These are phyloP conservation scores for Micropoecilia bifurca DNA, from an alignment of 2,797 vertebrate species.

Conservation along the genomic window DNA sequence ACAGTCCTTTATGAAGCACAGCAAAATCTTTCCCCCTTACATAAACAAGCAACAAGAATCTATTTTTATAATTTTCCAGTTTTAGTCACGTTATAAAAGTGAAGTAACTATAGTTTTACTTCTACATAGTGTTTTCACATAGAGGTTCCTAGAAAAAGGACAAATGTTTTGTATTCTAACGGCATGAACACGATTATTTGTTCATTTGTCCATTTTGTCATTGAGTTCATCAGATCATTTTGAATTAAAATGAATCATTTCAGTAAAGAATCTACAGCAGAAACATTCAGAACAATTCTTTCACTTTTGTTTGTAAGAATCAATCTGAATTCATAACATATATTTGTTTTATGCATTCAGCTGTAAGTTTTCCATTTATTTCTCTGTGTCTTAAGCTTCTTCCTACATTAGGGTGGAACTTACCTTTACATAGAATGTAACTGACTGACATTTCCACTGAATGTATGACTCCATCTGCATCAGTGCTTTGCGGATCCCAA, in stretches of 20 bases:
- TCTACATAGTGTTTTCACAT: not conserved
- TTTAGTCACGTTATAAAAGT: not conserved
- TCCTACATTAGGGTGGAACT: not conserved
- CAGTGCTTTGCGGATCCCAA: not conserved
- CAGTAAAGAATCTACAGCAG: not conserved
- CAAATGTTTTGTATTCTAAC: not conserved
- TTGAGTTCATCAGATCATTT: not conserved
- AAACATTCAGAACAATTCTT: not conserved
- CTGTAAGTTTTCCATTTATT: not conserved
- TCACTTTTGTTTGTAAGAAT: not conserved
- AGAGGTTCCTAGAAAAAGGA: not conserved
- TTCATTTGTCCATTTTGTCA: not conserved
- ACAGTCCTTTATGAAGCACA: not conserved
- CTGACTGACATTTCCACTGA: not conserved
- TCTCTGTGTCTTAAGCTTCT: not conserved
- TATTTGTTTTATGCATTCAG: not conserved
- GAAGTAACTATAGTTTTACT: not conserved
- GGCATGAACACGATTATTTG: not conserved
- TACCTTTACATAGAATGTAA: not conserved
- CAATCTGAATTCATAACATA: not conserved
- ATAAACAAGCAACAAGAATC: not conserved
- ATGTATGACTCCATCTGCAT: not conserved
- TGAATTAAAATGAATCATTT: not conserved
- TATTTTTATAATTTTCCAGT: not conserved
- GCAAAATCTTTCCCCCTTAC: not conserved